Conservation (phyloP, 1,140 invertebrate genomes). For the Polyergus mexicanus region DNA sequence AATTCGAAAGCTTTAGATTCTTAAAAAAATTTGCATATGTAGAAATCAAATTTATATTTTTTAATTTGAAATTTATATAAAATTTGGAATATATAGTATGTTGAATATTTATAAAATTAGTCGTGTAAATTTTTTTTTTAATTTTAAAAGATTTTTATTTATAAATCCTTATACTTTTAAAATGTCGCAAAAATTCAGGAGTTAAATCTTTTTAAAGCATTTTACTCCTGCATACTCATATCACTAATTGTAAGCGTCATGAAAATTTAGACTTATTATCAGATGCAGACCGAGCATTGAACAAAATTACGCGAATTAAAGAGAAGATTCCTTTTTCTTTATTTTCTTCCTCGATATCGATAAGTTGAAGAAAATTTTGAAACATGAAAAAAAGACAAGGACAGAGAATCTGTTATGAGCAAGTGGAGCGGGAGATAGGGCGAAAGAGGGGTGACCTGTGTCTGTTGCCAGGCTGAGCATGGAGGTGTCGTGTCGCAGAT, state of each 20-base stretch:
- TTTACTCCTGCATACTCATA: neutral
- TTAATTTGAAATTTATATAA: neutral
- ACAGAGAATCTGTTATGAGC: slow-evolving; percentile 29
- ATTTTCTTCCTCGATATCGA: slow-evolving; percentile 26
- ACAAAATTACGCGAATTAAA: slow-evolving; percentile 32
- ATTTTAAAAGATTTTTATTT: neutral
- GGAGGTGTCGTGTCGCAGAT: slow-evolving; percentile 91
- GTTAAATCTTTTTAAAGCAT: neutral
- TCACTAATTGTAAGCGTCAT: slow-evolving; percentile 20
- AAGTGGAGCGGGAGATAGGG: slow-evolving; percentile 79
- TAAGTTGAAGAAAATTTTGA: slow-evolving; percentile 51
- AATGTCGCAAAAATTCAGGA: neutral
- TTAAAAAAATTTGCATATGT: neutral
- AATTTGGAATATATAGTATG: neutral
- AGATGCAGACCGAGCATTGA: neutral
- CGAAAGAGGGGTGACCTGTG: slow-evolving; percentile 86
- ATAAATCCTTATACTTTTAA: neutral
- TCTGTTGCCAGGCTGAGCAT: slow-evolving; percentile 90
- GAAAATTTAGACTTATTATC: slow-evolving; percentile 19
- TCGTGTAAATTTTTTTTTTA: neutral
- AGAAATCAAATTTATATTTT: slow-evolving; percentile 1
- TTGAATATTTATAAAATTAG: neutral
- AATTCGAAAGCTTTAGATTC: neutral
- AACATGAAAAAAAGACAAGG: slow-evolving; percentile 46
- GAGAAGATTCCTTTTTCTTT: slow-evolving; percentile 23